These are phyloP conservation scores for Fragum sueziense DNA, from an alignment of 2,888 invertebrate species.

Conservation along the genomic window DNA sequence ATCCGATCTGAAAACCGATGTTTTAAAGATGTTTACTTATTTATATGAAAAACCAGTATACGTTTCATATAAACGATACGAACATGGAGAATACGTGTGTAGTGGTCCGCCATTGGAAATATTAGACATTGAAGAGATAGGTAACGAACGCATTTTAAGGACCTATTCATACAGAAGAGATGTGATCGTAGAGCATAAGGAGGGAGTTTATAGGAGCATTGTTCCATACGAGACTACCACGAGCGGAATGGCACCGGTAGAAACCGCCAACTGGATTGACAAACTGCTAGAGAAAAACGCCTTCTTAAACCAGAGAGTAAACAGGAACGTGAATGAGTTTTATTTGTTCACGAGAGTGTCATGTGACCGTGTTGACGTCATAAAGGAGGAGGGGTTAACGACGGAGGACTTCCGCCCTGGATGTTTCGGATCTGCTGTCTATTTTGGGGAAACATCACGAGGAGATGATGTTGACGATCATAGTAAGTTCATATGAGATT, in stretches of 20 bases:
- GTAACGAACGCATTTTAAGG: neutral
- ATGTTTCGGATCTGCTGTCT: neutral
- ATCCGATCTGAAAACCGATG: neutral
- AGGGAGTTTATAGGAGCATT: neutral
- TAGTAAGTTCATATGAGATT: neutral
- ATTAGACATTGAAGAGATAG: neutral
- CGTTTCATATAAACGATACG: neutral
- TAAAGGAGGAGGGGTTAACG: neutral
- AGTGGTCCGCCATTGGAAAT: neutral
- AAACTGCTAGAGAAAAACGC: neutral
- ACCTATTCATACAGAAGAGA: neutral
- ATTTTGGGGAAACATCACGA: neutral
- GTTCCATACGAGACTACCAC: neutral
- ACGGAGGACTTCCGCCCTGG: neutral
- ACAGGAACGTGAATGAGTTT: conserved; percentile 1
- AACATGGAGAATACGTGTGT: neutral
- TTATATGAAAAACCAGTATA: neutral
- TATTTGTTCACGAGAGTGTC: neutral
- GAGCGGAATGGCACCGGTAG: neutral
- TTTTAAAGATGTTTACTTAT: neutral
- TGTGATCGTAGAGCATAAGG: neutral
- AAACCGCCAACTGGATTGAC: neutral
- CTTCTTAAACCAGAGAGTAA: neutral
- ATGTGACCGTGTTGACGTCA: neutral
- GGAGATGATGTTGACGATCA: no score